Base-by-base conservation (phyloP, 2,888 invertebrate genomes). In the Leptopterna dolabrata region DNA sequence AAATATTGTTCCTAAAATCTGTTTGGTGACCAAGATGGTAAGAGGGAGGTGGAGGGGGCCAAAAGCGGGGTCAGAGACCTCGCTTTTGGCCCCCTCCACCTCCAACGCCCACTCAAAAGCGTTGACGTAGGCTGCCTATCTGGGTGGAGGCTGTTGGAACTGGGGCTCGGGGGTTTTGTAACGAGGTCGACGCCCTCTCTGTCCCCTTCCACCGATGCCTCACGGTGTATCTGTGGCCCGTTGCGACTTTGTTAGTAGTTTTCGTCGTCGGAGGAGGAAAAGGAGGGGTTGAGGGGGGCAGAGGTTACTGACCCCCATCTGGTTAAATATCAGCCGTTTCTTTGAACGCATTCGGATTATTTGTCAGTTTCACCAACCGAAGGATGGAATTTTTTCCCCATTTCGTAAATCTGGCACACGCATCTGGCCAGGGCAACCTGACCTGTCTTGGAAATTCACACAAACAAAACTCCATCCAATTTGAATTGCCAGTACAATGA, bases 51-150 rank as follows among this genome's bases (percentile, higher is more conserved):
- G 30, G 73, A 45, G 2, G 2, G 45, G 24, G 41, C 45, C 78
- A 78, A 78, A 36, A 78, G 78, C 78, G 78, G 45, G 63, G 83
- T 70, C 83, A 19, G 43, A 41, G 83, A 87, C 76, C 76, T 36
- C 36, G 16, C 16, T 29, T 36, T 36, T 30, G n/a, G 36, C 29
- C 84, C 27, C 43, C 47, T 73, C 55, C n/a, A 29, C 41, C n/a
- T 19, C 81, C 51, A 9, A 41, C 84, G 29, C 90, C 63, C 88
- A 81, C 63, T 63, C 13, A 27, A 84, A 70, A 73, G 24, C 29
- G 47, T 30, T 63, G 87, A 29, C 47, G 76, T 86, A 81, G 87
- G 80, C 82, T 82, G 91, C 91, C 45, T 71, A 86, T 78, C 81
- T 73, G 81, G 81, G 87, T 87, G 88, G 86, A 73, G 87, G 88